A percentile compares a stretch with the other conserved stretches of the same genome.
phyloP scores from a whole-genome alignment of 2,797 vertebrate species.

The Thripadectes ignobilis region DNA sequence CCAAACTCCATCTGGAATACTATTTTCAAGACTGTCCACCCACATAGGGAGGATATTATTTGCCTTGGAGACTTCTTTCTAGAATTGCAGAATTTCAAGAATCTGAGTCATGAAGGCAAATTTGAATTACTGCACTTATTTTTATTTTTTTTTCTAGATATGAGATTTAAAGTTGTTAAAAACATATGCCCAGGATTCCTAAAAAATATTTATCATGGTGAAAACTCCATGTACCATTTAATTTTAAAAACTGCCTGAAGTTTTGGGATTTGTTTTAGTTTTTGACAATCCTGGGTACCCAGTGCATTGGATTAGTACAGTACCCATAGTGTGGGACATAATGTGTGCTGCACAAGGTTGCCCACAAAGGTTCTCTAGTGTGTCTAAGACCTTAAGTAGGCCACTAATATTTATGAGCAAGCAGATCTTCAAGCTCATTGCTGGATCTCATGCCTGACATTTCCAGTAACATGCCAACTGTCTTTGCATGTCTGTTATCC shows the following conservation, averaged over 20 bases:
- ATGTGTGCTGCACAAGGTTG: background rate
- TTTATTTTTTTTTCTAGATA: background rate
- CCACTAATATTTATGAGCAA: background rate
- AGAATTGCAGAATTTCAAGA: background rate
- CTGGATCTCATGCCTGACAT: background rate
- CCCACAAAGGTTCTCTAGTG: background rate
- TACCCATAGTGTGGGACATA: rapidly evolving
- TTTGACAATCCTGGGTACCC: background rate
- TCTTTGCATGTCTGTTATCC: background rate
- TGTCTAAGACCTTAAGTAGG: background rate
- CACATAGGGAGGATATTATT: conserved; percentile 20
- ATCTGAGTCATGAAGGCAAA: background rate
- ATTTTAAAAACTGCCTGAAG: background rate
- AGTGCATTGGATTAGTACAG: too few relatives aligned
- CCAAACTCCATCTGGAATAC: conserved; percentile 43
- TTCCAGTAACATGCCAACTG: background rate
- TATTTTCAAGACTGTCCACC: conserved; percentile 30
- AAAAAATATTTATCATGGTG: background rate
- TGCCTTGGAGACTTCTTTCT: conserved; percentile 17
- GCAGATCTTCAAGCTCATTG: background rate
- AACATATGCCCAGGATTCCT: background rate
- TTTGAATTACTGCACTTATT: background rate
- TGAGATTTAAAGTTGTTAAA: background rate
- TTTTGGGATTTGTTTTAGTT: background rate
- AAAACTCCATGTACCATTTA: background rate